Percentiles rank a stretch among this genome's conserved stretches.
These are phyloP conservation scores for Sarotherodon lohbergeri DNA, from an alignment of 2,113 vertebrate genomes.

Conservation along the genomic window DNA sequence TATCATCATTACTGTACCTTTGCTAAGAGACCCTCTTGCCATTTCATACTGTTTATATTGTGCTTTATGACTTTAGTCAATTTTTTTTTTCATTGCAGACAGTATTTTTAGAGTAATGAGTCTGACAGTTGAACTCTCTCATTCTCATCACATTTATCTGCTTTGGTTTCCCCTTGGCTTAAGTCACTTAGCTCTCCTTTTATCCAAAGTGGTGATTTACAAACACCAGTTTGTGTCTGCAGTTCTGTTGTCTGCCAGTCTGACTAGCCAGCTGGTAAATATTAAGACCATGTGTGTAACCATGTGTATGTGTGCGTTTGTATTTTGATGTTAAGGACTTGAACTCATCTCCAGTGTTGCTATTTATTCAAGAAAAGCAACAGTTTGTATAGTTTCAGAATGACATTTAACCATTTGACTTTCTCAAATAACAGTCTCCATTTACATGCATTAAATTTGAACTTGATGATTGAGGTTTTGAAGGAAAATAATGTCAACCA, in stretches of 20 bases:
- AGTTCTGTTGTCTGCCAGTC: slow-evolving; percentile 52
- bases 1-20: slow-evolving; percentile 30
- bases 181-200: slow-evolving; percentile 47
- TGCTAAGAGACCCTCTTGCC: neutral
- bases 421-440: neutral
- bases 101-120: slow-evolving; percentile 24
- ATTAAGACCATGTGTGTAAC: slow-evolving; percentile 62
- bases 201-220: slow-evolving; percentile 69
- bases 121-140: slow-evolving; percentile 37
- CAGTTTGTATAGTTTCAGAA: slow-evolving; percentile 39
- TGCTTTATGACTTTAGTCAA: slow-evolving; percentile 1
- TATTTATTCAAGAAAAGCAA: slow-evolving; percentile 45
- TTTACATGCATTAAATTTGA: neutral
- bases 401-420: slow-evolving; percentile 17
- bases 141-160: slow-evolving; percentile 41
- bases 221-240: slow-evolving; percentile 61
- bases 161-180: slow-evolving; percentile 33
- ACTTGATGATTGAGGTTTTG: neutral
- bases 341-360: slow-evolving; percentile 32
- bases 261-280: slow-evolving; percentile 68
- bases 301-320: slow-evolving; percentile 8
- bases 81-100: slow-evolving; percentile 8
- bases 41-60: slow-evolving; percentile 1
- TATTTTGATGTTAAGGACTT: slow-evolving; percentile 23
- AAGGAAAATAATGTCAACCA: neutral